Conservation (phyloP, 2,113 vertebrate genomes). For the Sorex fumeus region DNA sequence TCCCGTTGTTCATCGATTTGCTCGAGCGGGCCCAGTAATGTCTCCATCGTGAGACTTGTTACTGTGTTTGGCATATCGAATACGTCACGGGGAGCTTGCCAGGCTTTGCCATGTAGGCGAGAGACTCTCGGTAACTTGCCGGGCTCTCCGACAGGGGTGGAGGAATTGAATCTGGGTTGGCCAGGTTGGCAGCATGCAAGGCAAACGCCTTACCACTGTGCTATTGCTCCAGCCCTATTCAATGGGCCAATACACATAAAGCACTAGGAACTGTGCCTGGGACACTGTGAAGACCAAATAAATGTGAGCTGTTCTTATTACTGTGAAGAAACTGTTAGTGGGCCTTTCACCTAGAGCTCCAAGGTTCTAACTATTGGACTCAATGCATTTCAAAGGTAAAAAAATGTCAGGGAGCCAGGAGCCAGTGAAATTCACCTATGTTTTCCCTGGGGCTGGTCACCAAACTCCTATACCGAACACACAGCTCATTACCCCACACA, state of each 20-base stretch:
- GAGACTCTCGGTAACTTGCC: no score
- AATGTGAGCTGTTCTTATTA: conserved; percentile 33
- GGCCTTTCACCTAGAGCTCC: conserved; percentile 21
- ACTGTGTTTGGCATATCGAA: no score
- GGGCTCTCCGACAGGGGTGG: no score
- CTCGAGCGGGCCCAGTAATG: no score
- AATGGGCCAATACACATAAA: background rate
- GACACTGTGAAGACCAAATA: conserved; percentile 46
- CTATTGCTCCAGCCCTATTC: no score
- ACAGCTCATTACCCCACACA: conserved; percentile 75
- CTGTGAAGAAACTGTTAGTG: conserved; percentile 57
- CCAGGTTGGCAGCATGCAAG: no score
- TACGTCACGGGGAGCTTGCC: no score
- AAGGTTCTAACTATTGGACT: conserved; percentile 51
- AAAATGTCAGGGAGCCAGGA: conserved; percentile 9
- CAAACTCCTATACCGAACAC: conserved; percentile 60
- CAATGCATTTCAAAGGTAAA: conserved; percentile 46
- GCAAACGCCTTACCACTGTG: no score
- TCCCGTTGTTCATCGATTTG: no score
- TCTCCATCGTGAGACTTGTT: no score
- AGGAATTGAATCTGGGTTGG: no score
- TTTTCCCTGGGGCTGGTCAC: conserved; percentile 61
- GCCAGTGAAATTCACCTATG: conserved; percentile 50
- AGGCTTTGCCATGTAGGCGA: no score
- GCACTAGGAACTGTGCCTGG: background rate